A percentile compares a stretch with the other conserved stretches of the same genome.
Evolutionary conservation across 2,113 vertebrate species (phyloP).

Genomic region (Rhynchomys soricoides): DNA sequence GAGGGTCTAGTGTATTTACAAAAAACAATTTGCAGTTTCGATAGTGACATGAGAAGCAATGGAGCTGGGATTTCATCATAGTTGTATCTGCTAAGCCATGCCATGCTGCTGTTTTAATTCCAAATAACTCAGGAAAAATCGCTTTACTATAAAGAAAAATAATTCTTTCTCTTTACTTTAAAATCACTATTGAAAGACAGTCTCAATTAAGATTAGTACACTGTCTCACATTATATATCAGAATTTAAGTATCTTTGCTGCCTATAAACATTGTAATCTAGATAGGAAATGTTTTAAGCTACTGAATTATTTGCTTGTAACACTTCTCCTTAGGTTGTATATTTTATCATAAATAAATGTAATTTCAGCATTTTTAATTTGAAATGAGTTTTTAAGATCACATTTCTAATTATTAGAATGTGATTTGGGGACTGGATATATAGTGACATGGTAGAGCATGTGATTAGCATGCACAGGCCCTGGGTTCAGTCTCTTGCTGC

Average conservation of each 20-base stretch:
- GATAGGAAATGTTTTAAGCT: neutral
- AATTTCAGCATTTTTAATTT: constrained; percentile 30
- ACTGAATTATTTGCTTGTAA: neutral
- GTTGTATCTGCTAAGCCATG: neutral
- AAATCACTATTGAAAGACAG: neutral
- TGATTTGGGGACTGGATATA: neutral
- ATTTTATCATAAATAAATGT: constrained; percentile 13
- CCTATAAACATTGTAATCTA: neutral
- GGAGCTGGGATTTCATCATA: neutral
- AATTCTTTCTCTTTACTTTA: constrained; percentile 17
- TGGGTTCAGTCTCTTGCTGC: neutral
- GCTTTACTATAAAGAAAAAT: neutral
- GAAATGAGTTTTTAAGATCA: neutral
- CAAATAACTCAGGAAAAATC: neutral
- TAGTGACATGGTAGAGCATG: neutral
- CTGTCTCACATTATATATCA: neutral
- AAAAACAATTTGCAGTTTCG: neutral
- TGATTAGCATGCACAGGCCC: neutral
- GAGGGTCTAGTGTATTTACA: neutral
- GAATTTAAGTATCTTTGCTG: neutral
- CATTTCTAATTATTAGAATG: neutral
- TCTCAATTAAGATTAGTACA: neutral
- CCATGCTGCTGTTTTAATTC: neutral
- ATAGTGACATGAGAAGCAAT: neutral
- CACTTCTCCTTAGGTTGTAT: neutral